Base-by-base conservation (phyloP, 2,888 invertebrate species). In the Auanema freiburgensis region DNA sequence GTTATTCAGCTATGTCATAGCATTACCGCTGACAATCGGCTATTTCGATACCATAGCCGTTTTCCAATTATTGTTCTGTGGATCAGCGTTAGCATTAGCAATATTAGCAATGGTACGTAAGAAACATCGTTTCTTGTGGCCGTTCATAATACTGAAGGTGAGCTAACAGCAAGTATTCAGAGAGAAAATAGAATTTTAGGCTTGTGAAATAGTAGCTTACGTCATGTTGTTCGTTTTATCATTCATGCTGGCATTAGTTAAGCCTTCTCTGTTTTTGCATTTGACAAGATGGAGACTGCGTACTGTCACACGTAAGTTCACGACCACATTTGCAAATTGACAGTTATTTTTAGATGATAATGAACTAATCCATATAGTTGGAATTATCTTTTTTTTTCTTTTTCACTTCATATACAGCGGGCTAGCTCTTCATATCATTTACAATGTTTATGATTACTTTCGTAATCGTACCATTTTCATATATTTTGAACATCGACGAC, bases 261-360 rank as follows among this genome's bases (percentile, higher is more conserved):
- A 67, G 25, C 58, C 59, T 43, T 56, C 55, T 12, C 66, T 67
- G 16, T 52, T 72, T 16, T 54, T 72, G n/a, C 64, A 64, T 16
- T 63, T 72, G 14, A 67, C 68, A 67, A 65, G 69, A 63, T 72
- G 72, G 72, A 63, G 72, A 44, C 64, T 72, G 41, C 67, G 69
- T 18, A 72, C 72, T 25, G 68, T 72, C 24, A 64, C 69, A 60
- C 72, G 72, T 72, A 51, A 65, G 66, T 55, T 55, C 6, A 16
- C 57, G 33, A 33, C 33, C 33, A 33, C 3, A 33, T 33, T 46
- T 21, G 46, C 33, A 12, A 24, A 55, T 55, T 16, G n/a, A 56
- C 56, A 23, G 23, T n/a, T 56, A 41, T 51, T 59, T 67, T 42
- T 62, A 72, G 72, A 72, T 49, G 67, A 67, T 53, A 72, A 72